Evolutionary conservation across 2,113 vertebrate species (phyloP).

Genomic region (Ochotona curzoniae): DNA sequence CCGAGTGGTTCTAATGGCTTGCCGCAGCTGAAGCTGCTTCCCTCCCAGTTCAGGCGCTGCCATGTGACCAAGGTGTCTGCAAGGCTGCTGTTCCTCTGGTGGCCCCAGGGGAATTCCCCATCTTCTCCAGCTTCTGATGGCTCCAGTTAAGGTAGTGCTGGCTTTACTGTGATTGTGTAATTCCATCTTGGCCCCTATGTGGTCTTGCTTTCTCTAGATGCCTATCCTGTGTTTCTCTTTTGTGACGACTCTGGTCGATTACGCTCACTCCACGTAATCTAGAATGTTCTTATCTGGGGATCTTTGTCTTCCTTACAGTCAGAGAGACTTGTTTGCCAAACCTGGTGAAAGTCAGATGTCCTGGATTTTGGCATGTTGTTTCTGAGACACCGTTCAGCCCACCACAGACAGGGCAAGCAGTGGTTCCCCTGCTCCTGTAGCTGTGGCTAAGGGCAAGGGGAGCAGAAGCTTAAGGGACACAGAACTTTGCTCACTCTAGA

Average conservation of each 20-base stretch:
- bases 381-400: not conserved
- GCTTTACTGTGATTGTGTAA: not conserved
- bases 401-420: not conserved
- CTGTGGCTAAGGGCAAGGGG: not conserved
- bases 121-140: not conserved
- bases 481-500: not conserved
- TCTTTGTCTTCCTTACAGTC: not conserved
- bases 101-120: not conserved
- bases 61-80: not conserved
- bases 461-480: not conserved
- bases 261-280: not conserved
- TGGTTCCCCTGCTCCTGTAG: not conserved
- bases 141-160: not conserved
- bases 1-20: not conserved
- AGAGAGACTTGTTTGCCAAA: not conserved
- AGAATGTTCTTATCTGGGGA: not conserved
- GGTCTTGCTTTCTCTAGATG: not conserved
- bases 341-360: too few species aligned
- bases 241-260: not conserved
- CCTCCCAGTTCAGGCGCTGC: not conserved
- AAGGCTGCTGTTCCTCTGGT: not conserved
- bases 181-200: not conserved
- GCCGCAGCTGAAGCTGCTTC: too few species aligned
- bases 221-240: not conserved
- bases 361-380: not conserved